Evolutionary conservation across 2,113 vertebrate genomes (phyloP).

Genomic region (Pitta sordida): DNA sequence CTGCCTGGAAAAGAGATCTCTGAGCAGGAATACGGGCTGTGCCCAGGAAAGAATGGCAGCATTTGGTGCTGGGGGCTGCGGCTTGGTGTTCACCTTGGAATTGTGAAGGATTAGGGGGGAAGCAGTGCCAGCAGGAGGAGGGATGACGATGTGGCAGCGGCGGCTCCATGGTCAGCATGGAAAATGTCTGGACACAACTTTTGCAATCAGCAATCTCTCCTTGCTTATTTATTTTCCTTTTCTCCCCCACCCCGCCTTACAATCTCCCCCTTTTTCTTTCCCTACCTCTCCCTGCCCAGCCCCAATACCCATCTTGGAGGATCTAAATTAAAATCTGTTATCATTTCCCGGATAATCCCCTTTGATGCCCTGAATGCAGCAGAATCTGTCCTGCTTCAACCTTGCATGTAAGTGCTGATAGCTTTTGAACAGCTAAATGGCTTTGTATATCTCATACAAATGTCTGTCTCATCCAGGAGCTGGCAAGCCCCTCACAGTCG

Average conservation of each 20-base stretch:
- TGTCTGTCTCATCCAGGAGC: conserved; percentile 46
- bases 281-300: background rate
- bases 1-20: background rate
- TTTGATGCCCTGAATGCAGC: conserved; percentile 70
- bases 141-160: rapidly evolving
- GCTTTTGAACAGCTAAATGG: conserved; percentile 69
- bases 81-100: background rate
- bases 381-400: conserved; percentile 65
- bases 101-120: background rate
- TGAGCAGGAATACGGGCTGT: background rate
- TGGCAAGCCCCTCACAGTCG: background rate
- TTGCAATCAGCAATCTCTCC: background rate
- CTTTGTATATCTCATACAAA: conserved; percentile 66
- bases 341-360: conserved; percentile 72
- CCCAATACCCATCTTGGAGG: conserved; percentile 33
- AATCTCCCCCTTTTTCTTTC: background rate
- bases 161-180: conserved; percentile 6
- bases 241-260: background rate
- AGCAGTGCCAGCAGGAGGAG: rapidly evolving
- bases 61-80: background rate
- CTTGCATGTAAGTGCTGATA: conserved; percentile 64
- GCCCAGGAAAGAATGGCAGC: background rate
- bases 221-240: background rate
- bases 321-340: conserved; percentile 84
- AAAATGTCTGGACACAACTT: background rate